Evolutionary conservation across 2,113 vertebrate genomes (phyloP).

Genomic region (Microcebus tavaratra): DNA sequence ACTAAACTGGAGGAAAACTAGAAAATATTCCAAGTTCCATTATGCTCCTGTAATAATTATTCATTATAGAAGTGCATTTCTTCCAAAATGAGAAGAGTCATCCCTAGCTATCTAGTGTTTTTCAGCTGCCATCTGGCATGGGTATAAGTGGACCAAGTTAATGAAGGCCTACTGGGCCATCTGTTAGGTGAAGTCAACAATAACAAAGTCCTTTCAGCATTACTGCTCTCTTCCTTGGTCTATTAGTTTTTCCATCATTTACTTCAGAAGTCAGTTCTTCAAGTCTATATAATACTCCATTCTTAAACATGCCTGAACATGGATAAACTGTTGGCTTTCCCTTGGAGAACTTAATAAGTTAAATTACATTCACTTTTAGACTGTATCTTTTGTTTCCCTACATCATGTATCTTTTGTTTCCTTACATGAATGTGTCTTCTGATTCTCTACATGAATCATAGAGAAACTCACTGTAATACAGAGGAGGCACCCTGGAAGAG

Average conservation of each 20-base stretch:
- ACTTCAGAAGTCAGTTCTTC: not conserved
- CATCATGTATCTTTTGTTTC: not conserved
- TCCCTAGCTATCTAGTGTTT: not conserved
- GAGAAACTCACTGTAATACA: not conserved
- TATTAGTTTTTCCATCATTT: not conserved
- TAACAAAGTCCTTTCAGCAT: not conserved
- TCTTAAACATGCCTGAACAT: not conserved
- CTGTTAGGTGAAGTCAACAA: not conserved
- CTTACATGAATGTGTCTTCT: not conserved
- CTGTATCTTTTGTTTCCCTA: not conserved
- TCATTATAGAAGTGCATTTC: not conserved
- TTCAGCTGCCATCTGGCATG: not conserved
- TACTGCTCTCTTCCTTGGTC: not conserved
- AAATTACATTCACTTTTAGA: not conserved
- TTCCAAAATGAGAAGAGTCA: not conserved
- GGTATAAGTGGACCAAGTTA: not conserved
- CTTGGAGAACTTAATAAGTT: not conserved
- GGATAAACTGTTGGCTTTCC: not conserved
- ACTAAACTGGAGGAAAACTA: not conserved
- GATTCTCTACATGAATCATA: too few species aligned
- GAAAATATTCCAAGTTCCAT: not conserved
- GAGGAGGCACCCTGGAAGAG: fast-evolving
- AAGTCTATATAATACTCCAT: not conserved
- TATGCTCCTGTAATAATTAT: not conserved
- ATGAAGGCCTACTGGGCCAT: not conserved